A percentile compares a stretch with the other conserved stretches of the same genome.
Conservation (phyloP, 2,888 invertebrate genomes). For the Pediacus dermestoides region DNA sequence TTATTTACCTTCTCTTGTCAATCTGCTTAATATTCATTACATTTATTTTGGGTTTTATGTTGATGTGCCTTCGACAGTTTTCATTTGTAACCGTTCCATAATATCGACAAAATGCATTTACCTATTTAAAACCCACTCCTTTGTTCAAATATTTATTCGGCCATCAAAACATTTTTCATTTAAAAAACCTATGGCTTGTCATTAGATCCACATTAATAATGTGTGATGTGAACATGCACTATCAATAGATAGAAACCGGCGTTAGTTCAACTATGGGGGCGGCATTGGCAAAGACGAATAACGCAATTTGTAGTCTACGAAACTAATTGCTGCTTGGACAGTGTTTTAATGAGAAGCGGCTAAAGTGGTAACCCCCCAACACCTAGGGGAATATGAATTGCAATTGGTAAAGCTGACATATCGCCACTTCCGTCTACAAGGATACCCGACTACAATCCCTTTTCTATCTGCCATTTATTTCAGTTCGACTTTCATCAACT, state of each 20-base stretch:
- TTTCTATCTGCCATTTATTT: slow-evolving; percentile 28
- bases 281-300: slow-evolving; percentile 51
- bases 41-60: slow-evolving; percentile 27
- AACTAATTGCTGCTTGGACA: slow-evolving; percentile 53
- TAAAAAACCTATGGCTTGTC: no score
- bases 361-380: slow-evolving; percentile 48
- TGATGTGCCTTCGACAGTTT: slow-evolving; percentile 23
- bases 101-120: no score
- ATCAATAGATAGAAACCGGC: no score
- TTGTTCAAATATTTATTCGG: no score
- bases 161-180: no score
- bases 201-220: no score
- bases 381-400: slow-evolving; percentile 50
- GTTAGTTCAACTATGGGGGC: slow-evolving; percentile 35
- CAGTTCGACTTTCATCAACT: slow-evolving; percentile 23
- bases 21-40: slow-evolving; percentile 30
- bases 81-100: no score
- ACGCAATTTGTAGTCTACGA: slow-evolving; percentile 51
- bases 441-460: slow-evolving; percentile 19
- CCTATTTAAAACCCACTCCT: no score
- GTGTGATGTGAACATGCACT: no score
- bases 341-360: slow-evolving; percentile 53
- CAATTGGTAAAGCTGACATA: slow-evolving; percentile 48
- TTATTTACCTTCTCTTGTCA: slow-evolving; percentile 27
- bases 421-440: slow-evolving; percentile 34